Percentiles rank a stretch among this genome's conserved stretches.
Conservation (phyloP, 1,140 invertebrate genomes). For the Macrostomum lignano region DNA sequence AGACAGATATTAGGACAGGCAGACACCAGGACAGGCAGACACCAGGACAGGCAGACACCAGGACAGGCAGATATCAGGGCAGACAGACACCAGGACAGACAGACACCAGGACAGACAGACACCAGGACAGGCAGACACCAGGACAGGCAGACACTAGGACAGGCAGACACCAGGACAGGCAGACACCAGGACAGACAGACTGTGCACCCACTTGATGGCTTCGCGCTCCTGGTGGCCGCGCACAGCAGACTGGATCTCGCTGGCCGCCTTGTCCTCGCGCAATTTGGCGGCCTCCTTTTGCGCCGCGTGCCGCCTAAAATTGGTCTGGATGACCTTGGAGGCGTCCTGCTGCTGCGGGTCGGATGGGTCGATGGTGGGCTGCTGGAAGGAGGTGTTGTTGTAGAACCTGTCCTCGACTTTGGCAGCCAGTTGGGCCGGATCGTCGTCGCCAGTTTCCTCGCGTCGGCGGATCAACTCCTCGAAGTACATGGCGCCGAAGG, state of each 20-base stretch:
- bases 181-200: no score
- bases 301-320: slow-evolving; percentile 7
- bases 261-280: slow-evolving; percentile 33
- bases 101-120: no score
- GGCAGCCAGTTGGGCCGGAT: slow-evolving; percentile 16
- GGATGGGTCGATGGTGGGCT: slow-evolving; percentile 11
- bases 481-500: slow-evolving; percentile 38
- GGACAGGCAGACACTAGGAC: no score
- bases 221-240: slow-evolving; percentile 39
- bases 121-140: no score
- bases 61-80: no score
- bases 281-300: slow-evolving; percentile 5
- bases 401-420: slow-evolving; percentile 21
- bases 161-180: no score
- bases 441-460: slow-evolving; percentile 17
- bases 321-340: slow-evolving; percentile 12
- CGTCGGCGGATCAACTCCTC: slow-evolving; percentile 29
- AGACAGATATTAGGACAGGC: no score
- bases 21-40: no score
- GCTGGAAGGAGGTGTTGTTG: slow-evolving; percentile 21
- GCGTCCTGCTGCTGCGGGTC: slow-evolving; percentile 16
- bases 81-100: no score
- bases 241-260: slow-evolving; percentile 41
- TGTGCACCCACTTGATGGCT: slow-evolving; percentile 22
- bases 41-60: no score